Evolutionary conservation across 2,888 invertebrate genomes (phyloP), one percentile per base, ranked within the genome.

Genomic region (Zele albiditarsus): DNA sequence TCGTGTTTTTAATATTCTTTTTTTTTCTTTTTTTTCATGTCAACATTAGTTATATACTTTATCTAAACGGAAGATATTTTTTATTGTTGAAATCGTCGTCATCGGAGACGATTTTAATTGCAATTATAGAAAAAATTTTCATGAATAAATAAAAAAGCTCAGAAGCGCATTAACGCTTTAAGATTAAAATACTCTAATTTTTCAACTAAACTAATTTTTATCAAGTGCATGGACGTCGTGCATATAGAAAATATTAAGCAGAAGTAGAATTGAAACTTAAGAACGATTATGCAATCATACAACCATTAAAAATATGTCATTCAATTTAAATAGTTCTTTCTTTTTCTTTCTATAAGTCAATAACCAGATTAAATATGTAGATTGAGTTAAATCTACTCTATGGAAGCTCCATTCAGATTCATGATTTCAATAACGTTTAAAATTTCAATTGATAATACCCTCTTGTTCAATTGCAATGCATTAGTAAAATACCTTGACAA

Each of bases 331-430:
- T 14, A 28, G 20, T n/a, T 62, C 12, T 10, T 10, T 16, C n/a
- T 16, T 14, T 62, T 28, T 20, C n/a, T 23, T 8, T 38, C 38
- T 38, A 14, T 20, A 12, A n/a, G 14, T 38, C 23, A 38, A 25
- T 65, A 38, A 8, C n/a, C 20, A 14, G 6, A 38, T 27, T 67
- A 12, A 67, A 4, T 67, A 28, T 10, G 8, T 67, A 27, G 27
- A 46, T 57, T 23, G 6, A 69, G n/a, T 69, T 28, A 10, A 62
- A 16, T 31, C 28, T 69, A 23, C 20, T 57, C 10, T 28, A 57
- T 58, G 69, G 69, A 57, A 69, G 57, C 57, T 69, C 69, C 69
- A 69, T 53, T 68, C 53, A 12, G 3, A 53, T 53, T 16, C 6
- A 10, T 69, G 20, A 57, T 16, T 23, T 49, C 23, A 23, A 69